A percentile compares a stretch with the other conserved stretches of the same genome.
These are phyloP conservation scores for Polietes domitor DNA, from an alignment of 2,888 invertebrate genomes.

Conservation along the genomic window DNA sequence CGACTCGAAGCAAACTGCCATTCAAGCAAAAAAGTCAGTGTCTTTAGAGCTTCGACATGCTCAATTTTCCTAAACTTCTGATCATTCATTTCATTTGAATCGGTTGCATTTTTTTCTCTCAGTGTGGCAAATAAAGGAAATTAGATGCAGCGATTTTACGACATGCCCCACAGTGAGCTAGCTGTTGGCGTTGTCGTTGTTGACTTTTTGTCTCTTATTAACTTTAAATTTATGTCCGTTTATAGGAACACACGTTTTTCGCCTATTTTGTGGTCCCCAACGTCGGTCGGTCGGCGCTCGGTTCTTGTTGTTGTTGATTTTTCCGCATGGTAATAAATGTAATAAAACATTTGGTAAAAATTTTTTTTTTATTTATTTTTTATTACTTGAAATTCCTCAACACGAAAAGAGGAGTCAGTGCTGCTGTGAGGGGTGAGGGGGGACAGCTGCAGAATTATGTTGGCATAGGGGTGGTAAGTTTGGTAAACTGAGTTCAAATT, in stretches of 20 bases:
- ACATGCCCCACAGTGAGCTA: background rate
- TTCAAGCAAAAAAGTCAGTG: too few species aligned
- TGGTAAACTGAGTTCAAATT: background rate
- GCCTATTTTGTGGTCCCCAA: background rate
- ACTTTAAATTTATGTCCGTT: slow-evolving; percentile 58
- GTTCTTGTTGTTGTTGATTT: background rate
- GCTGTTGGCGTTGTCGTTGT: background rate
- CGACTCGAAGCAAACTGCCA: too few species aligned
- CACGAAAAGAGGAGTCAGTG: background rate
- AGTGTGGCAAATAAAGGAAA: too few species aligned
- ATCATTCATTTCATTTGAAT: too few species aligned
- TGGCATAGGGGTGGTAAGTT: background rate
- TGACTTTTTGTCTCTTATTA: slow-evolving; percentile 36
- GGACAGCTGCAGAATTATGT: background rate
- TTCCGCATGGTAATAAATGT: slow-evolving; percentile 44
- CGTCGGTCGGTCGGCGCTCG: background rate
- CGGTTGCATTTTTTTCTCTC: too few species aligned
- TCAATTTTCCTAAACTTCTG: too few species aligned
- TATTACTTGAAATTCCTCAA: slow-evolving; percentile 49
- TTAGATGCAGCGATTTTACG: too few species aligned
- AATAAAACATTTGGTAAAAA: slow-evolving; percentile 51
- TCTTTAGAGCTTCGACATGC: too few species aligned
- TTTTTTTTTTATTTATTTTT: slow-evolving; percentile 35
- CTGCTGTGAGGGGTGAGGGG: background rate
- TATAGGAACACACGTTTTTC: slow-evolving; percentile 50